These are phyloP conservation scores for Hemibagrus wyckioides DNA, from an alignment of 2,113 vertebrate species.

Conservation along the genomic window DNA sequence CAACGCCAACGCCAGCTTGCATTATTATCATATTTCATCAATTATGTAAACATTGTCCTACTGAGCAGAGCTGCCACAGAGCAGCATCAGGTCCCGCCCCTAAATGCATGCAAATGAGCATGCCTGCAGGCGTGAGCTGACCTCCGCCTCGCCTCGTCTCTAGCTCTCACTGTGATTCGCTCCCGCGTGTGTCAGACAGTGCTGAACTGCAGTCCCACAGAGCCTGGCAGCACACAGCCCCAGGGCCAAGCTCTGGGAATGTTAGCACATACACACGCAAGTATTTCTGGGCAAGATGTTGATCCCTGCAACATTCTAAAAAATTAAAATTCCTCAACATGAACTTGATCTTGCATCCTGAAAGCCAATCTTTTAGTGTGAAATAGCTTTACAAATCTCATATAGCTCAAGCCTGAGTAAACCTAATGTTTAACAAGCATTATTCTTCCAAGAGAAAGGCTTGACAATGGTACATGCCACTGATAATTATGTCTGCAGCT, in stretches of 20 bases:
- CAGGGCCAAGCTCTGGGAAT: slow-evolving; percentile 33
- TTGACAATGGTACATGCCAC: background rate
- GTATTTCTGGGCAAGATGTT: slow-evolving; percentile 48
- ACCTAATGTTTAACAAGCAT: slow-evolving; percentile 35
- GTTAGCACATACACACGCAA: slow-evolving; percentile 42
- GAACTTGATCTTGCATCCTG: slow-evolving; percentile 42
- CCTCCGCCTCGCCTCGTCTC: slow-evolving; percentile 61
- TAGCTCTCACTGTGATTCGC: slow-evolving; percentile 45
- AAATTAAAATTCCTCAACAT: slow-evolving; percentile 45
- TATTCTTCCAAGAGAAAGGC: slow-evolving; percentile 27
- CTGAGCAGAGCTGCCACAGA: slow-evolving; percentile 53
- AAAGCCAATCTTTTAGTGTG: slow-evolving; percentile 10
- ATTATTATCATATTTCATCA: slow-evolving; percentile 82
- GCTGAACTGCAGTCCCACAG: slow-evolving; percentile 39
- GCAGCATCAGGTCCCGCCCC: slow-evolving; percentile 57
- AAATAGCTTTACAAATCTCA: slow-evolving; percentile 15
- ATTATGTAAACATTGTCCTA: slow-evolving; percentile 74
- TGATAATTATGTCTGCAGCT: background rate
- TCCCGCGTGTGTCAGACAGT: slow-evolving; percentile 51
- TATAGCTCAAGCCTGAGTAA: slow-evolving; percentile 17
- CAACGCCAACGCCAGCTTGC: slow-evolving; percentile 69
- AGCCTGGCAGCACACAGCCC: slow-evolving; percentile 48
- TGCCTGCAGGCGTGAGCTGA: slow-evolving; percentile 68
- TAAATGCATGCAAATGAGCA: slow-evolving; percentile 73
- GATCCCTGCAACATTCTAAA: slow-evolving; percentile 42